Conservation (phyloP, 2,888 invertebrate species). For the Patella pellucida region DNA sequence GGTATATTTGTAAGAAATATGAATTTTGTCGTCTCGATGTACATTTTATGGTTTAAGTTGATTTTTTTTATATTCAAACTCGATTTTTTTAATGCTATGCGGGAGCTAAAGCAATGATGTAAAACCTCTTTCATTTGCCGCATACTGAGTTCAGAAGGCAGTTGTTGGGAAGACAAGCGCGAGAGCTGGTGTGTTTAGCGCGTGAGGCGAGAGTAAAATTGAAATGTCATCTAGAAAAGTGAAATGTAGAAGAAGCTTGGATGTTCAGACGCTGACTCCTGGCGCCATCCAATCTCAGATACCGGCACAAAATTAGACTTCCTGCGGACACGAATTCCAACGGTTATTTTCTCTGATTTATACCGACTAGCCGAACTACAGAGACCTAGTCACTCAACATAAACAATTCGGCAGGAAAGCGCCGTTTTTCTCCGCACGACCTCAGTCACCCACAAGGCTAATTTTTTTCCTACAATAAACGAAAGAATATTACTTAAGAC, state of each 20-base stretch:
- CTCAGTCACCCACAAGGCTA: not conserved
- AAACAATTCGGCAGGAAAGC: slow-evolving; percentile 8
- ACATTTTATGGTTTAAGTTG: not conserved
- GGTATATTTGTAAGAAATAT: slow-evolving; percentile 7
- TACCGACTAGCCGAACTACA: not conserved
- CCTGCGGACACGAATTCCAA: slow-evolving; percentile 10
- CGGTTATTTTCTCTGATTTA: slow-evolving; percentile 10
- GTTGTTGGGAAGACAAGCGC: not conserved
- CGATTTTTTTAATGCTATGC: not conserved
- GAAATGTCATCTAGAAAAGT: slow-evolving; percentile 6
- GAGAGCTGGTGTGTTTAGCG: not conserved
- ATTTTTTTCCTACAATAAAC: not conserved
- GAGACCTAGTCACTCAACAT: not conserved
- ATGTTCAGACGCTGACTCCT: slow-evolving; percentile 10
- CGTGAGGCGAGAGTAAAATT: not conserved
- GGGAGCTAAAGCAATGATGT: not conserved
- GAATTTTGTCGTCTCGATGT: not conserved
- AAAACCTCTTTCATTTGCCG: not conserved
- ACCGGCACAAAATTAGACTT: slow-evolving; percentile 9
- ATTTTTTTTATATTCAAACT: not conserved
- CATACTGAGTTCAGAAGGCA: not conserved
- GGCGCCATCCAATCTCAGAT: not conserved
- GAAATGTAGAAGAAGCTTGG: slow-evolving; percentile 8
- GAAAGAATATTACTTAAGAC: slow-evolving; percentile 4
- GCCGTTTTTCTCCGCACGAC: slow-evolving; percentile 1